A percentile compares a stretch with the other conserved stretches of the same genome.
Evolutionary conservation across 2,888 invertebrate genomes (phyloP).

Genomic region (Corbicula japonica): DNA sequence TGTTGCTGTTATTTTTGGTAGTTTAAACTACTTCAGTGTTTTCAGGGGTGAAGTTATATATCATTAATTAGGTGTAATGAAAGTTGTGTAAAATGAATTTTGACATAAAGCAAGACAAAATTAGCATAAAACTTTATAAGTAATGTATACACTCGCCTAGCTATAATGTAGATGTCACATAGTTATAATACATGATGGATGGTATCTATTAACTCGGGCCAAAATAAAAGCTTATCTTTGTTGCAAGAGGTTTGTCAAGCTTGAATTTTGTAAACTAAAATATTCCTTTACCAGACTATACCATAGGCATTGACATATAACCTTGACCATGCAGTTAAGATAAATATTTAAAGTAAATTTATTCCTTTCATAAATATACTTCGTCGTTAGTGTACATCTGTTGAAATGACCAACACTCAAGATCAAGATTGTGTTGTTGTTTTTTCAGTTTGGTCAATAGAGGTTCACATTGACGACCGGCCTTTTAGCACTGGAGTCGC

Average conservation of each 20-base stretch:
- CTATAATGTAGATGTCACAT: slow-evolving; percentile 24
- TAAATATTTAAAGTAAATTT: too few species aligned
- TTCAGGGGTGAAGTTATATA: too few species aligned
- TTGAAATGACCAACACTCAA: too few species aligned
- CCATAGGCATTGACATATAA: background rate
- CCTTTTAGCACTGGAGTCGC: too few species aligned
- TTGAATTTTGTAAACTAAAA: background rate
- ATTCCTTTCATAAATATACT: too few species aligned
- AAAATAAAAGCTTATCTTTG: slow-evolving; percentile 4
- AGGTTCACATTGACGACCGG: too few species aligned
- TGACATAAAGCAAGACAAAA: slow-evolving; percentile 30
- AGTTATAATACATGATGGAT: slow-evolving; percentile 7
- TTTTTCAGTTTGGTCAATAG: too few species aligned
- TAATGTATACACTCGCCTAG: slow-evolving; percentile 28
- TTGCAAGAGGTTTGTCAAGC: background rate
- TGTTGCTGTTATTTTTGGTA: too few species aligned
- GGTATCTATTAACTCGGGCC: background rate
- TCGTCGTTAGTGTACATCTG: too few species aligned
- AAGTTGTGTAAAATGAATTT: slow-evolving; percentile 18
- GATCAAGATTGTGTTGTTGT: too few species aligned
- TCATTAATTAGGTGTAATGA: slow-evolving; percentile 28
- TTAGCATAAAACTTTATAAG: slow-evolving; percentile 36
- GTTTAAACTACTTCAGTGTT: too few species aligned
- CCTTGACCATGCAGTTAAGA: background rate
- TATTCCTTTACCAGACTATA: background rate